Percentiles rank a stretch among this genome's conserved stretches.
These are phyloP conservation scores for Pygoscelis adeliae DNA, from an alignment of 2,113 vertebrate genomes.

Conservation along the genomic window DNA sequence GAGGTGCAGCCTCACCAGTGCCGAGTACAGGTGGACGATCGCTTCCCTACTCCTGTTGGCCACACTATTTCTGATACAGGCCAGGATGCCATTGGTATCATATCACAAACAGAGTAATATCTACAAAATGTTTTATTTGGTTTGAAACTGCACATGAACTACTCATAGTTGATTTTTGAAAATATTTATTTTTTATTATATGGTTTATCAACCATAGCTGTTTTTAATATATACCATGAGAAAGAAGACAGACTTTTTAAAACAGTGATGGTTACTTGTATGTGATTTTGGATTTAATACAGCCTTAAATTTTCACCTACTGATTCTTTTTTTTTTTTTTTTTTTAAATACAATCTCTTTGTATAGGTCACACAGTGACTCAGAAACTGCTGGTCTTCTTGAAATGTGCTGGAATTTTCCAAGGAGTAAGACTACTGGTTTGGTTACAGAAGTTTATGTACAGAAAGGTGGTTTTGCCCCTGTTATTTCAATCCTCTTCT, in stretches of 20 bases:
- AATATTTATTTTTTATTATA: neutral
- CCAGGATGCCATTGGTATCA: too few relatives aligned
- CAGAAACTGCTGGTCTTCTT: neutral
- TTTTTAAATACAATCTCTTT: neutral
- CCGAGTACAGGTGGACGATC: too few relatives aligned
- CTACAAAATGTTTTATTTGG: neutral
- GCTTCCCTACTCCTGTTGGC: too few relatives aligned
- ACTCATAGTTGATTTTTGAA: neutral
- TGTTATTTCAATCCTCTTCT: neutral
- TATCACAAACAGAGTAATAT: neutral
- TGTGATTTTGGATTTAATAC: neutral
- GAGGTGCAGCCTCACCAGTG: too few relatives aligned
- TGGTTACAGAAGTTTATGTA: neutral
- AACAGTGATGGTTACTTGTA: neutral
- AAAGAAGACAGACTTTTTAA: neutral
- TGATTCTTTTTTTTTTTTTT: neutral
- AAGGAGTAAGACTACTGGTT: neutral
- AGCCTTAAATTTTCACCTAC: neutral
- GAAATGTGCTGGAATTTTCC: neutral
- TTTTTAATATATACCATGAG: neutral
- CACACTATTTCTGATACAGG: too few relatives aligned
- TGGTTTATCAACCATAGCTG: neutral
- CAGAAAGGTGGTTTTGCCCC: neutral
- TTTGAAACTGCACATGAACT: neutral
- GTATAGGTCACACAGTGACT: neutral